Evolutionary conservation across 2,113 vertebrate genomes (phyloP).

Genomic region (human (Homo sapiens)): DNA sequence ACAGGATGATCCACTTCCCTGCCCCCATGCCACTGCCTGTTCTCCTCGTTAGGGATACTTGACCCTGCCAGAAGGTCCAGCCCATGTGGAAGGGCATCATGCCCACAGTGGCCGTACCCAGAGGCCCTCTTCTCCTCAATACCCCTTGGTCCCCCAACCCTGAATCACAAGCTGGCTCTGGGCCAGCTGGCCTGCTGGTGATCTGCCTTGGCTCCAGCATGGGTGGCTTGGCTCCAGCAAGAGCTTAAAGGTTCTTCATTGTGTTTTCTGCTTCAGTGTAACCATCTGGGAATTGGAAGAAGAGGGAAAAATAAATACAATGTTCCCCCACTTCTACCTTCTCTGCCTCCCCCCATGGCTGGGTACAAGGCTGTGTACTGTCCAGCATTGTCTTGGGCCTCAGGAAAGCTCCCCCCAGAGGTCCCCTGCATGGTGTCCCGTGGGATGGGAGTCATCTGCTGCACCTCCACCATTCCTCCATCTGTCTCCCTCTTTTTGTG

Average conservation of each 20-base stretch:
- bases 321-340: neutral
- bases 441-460: neutral
- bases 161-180: neutral
- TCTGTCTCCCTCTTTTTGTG: neutral
- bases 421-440: neutral
- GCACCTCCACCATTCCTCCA: neutral
- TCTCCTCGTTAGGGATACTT: neutral
- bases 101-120: neutral
- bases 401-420: neutral
- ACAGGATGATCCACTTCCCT: neutral
- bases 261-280: conserved; percentile 31
- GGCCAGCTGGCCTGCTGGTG: neutral
- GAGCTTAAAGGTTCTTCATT: conserved; percentile 49
- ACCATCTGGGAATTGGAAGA: neutral
- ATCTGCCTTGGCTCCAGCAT: neutral
- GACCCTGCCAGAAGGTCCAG: neutral
- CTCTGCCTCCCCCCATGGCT: neutral
- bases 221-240: neutral
- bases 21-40: neutral
- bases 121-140: neutral
- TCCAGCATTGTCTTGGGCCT: neutral
- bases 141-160: neutral
- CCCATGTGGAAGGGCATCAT: neutral
- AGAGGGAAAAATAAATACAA: conserved; percentile 5
- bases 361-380: neutral